Evolutionary conservation across 2,888 invertebrate species (phyloP), one percentile per base, ranked within the genome.

Genomic region (Gasteruption jaculator): DNA sequence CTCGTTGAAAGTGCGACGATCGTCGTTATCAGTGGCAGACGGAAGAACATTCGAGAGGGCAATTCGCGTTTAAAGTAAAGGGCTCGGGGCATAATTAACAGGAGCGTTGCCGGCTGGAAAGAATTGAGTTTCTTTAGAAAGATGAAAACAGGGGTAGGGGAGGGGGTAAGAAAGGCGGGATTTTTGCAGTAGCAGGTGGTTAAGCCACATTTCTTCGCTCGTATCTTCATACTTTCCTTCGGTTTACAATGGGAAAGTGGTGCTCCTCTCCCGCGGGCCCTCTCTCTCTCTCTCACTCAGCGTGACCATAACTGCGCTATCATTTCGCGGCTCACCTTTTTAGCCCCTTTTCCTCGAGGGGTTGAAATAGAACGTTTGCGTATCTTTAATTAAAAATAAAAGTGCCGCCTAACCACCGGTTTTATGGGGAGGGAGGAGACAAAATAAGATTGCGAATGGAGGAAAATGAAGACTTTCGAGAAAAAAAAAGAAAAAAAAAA

Each of bases 361-460:
- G 33, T 12, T 27, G 50, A 57, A 63, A 63, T 58, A 63, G 57
- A 66, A 56, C 52, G 55, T 53, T 56, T 53, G 50, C 58, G 65
- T 63, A 65, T 68, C 63, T 67, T 68, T 68, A 68, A 67, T 68
- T 68, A 67, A 65, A 64, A 61, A 56, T 42, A 50, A 47, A 45
- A 38, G 41, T 37, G 33, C 38, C 25, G 14, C 43, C n/a, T n/a
- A 38, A 34, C 41, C 42, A 38, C 12, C 41, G 47, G 27, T 40
- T 35, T 42, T 41, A 46, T 43, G 42, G 42, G 43, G 30, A 12
- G 4, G 4, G 8, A 5, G 4, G 14, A 4, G 21, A n/a, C 19
- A 33, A 14, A 6, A 5, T 14, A 12, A 12, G 14, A 4, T n/a
- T n/a, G n/a, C n/a, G n/a, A n/a, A n/a, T n/a, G n/a, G n/a, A n/a